Conservation (phyloP, 2,797 vertebrate species). For the Otolemur crassicaudatus region DNA sequence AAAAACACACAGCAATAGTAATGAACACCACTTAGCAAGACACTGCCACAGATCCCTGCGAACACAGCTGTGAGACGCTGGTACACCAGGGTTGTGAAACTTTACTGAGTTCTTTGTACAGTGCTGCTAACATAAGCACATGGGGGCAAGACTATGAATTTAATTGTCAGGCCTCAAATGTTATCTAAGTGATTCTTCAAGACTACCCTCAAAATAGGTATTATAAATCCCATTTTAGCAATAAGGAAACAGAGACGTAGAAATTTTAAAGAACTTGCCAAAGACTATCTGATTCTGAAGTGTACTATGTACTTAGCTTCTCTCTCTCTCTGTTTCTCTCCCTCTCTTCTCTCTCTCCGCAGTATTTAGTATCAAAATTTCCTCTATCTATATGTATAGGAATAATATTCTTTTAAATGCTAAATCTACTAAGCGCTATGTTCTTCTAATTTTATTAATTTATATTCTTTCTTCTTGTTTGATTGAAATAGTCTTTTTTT, state of each 20-base stretch:
- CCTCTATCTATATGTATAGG: neutral
- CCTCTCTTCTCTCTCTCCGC: neutral
- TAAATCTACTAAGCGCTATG: neutral
- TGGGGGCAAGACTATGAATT: too few species aligned
- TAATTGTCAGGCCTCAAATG: neutral
- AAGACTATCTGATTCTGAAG: neutral
- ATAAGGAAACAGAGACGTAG: neutral
- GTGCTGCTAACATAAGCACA: too few species aligned
- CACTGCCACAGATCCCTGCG: too few species aligned
- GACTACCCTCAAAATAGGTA: neutral
- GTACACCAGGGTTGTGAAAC: too few species aligned
- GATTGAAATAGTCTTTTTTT: neutral
- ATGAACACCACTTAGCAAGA: too few species aligned
- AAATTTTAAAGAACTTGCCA: neutral
- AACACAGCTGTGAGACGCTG: too few species aligned
- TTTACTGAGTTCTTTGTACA: too few species aligned
- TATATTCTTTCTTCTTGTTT: conserved; percentile 28
- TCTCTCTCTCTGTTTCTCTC: rapidly evolving
- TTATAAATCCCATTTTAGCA: neutral
- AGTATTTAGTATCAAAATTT: neutral
- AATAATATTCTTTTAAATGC: neutral
- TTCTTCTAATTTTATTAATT: neutral
- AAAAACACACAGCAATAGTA: too few species aligned
- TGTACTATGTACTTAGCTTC: neutral
- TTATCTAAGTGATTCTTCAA: neutral